Conservation (phyloP, 2,113 vertebrate species). For the Probosciger aterrimus region DNA sequence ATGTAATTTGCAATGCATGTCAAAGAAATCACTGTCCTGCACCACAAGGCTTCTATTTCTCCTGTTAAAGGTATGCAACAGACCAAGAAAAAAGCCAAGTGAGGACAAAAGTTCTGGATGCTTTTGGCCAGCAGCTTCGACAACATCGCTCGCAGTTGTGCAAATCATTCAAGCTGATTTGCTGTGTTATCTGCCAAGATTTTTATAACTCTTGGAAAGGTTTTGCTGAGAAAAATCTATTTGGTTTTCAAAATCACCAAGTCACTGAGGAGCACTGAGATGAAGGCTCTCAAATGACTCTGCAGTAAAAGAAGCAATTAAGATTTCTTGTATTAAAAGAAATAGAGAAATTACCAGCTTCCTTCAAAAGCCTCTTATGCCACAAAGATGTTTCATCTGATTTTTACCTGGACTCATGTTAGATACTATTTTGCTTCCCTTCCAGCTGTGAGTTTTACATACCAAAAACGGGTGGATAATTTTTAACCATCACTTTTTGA, state of each 20-base stretch:
- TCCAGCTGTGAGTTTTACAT: background rate
- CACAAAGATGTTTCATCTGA: background rate
- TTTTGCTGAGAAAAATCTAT: background rate
- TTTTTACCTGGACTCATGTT: background rate
- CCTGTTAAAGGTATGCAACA: background rate
- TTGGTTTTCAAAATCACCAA: background rate
- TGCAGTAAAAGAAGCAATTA: background rate
- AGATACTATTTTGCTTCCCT: background rate
- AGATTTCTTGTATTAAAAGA: background rate
- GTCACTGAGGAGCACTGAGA: background rate
- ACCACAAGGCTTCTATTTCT: background rate
- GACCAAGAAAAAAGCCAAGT: background rate
- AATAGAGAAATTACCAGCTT: background rate
- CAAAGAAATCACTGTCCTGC: conserved; percentile 18
- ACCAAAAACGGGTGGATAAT: background rate
- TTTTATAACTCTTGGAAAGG: background rate
- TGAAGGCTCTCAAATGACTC: background rate
- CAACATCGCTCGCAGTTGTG: background rate
- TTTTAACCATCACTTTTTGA: background rate
- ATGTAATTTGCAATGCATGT: background rate
- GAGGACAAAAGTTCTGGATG: conserved; percentile 36
- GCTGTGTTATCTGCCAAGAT: background rate
- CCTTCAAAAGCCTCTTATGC: background rate
- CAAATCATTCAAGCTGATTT: conserved; percentile 9
- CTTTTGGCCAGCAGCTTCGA: conserved; percentile 6